Evolutionary conservation across 2,797 vertebrate genomes (phyloP).

Genomic region (Aplochiton taeniatus): DNA sequence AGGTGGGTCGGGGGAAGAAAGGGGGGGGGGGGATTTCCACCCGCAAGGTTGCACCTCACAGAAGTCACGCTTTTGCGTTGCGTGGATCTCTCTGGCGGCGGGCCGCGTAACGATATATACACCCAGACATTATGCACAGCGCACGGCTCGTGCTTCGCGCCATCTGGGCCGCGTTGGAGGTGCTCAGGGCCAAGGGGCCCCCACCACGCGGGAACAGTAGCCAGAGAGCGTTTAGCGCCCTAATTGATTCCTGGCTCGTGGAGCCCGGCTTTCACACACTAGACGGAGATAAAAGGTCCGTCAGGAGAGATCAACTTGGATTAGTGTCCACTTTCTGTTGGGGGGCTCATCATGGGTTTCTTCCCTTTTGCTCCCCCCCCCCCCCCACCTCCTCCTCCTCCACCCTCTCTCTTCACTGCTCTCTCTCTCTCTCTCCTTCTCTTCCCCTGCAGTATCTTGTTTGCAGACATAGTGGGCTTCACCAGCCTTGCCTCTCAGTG

Average conservation of each 20-base stretch:
- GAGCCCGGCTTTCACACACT: constrained; percentile 13
- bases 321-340: neutral
- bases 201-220: constrained; percentile 9
- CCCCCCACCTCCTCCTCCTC: neutral
- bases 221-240: neutral
- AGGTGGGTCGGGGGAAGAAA: too few species aligned
- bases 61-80: too few species aligned
- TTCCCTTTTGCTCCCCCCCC: constrained; percentile 19
- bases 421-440: constrained; percentile 1
- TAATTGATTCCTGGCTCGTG: constrained; percentile 34
- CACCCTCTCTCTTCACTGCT: neutral
- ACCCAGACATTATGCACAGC: constrained; percentile 17
- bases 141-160: constrained; percentile 56
- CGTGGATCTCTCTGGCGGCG: too few species aligned
- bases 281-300: neutral
- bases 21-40: too few species aligned
- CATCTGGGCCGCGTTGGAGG: constrained; percentile 54
- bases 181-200: constrained; percentile 53
- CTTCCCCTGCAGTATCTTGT: constrained; percentile 87
- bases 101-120: too few species aligned
- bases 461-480: constrained; percentile 98
- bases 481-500: constrained; percentile 97
- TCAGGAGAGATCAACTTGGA: neutral
- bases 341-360: constrained; percentile 11
- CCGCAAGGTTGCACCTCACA: too few species aligned